A percentile compares a stretch with the other conserved stretches of the same genome.
Conservation (phyloP, 1,140 invertebrate genomes). For the Chrysoperla carnea region DNA sequence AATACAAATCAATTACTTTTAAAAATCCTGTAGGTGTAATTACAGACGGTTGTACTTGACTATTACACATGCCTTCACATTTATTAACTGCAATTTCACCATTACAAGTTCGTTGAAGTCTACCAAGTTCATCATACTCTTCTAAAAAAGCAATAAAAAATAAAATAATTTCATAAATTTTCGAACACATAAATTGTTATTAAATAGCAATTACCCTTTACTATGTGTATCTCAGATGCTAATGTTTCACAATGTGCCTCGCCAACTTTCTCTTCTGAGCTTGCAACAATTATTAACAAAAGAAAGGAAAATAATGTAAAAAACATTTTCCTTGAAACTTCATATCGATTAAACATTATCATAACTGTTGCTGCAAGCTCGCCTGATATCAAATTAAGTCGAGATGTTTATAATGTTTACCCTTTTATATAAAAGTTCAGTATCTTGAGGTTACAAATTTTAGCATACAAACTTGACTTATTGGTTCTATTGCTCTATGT, state of each 20-base stretch:
- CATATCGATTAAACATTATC: too few relatives aligned
- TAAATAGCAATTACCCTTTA: slow-evolving; percentile 37
- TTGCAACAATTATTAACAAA: too few relatives aligned
- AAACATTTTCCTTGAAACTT: too few relatives aligned
- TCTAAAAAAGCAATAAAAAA: slow-evolving; percentile 40
- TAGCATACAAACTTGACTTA: too few relatives aligned
- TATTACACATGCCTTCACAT: slow-evolving; percentile 77
- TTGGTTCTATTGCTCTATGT: too few relatives aligned
- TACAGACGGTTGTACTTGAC: slow-evolving; percentile 79
- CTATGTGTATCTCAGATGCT: slow-evolving; percentile 59
- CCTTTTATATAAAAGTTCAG: too few relatives aligned
- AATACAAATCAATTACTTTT: slow-evolving; percentile 40
- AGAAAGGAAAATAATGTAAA: too few relatives aligned
- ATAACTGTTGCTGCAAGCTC: too few relatives aligned
- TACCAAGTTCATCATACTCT: slow-evolving; percentile 68
- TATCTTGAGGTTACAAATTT: too few relatives aligned
- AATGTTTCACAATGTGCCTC: slow-evolving; percentile 59
- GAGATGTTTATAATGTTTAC: too few relatives aligned
- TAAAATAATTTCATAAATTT: neutral
- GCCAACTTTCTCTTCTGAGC: slow-evolving; percentile 5
- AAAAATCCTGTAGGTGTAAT: slow-evolving; percentile 72
- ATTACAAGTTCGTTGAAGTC: slow-evolving; percentile 66
- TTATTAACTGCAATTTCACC: slow-evolving; percentile 74
- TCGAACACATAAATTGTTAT: neutral
- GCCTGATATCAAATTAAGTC: too few relatives aligned